Evolutionary conservation across 2,888 invertebrate genomes (phyloP).

Genomic region (Phalera bucephala): DNA sequence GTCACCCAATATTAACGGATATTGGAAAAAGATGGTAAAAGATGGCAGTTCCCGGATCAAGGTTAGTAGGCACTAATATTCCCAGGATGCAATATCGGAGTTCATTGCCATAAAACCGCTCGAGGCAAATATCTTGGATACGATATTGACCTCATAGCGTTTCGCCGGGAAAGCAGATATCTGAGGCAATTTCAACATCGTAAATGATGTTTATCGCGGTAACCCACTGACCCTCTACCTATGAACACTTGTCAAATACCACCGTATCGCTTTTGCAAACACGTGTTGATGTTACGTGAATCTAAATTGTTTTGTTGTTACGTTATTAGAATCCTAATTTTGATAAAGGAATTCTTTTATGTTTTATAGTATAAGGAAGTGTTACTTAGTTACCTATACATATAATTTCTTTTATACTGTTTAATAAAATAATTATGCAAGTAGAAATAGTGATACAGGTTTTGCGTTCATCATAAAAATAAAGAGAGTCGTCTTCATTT

Average conservation of each 20-base stretch:
- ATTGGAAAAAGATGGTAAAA: slow-evolving; percentile 71
- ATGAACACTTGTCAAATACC: slow-evolving; percentile 37
- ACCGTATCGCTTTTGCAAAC: slow-evolving; percentile 24
- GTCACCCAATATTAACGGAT: slow-evolving; percentile 63
- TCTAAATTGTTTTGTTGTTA: slow-evolving; percentile 21
- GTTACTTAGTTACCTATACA: no score
- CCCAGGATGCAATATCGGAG: slow-evolving; percentile 64
- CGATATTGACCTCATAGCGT: slow-evolving; percentile 65
- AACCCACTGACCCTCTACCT: slow-evolving; percentile 45
- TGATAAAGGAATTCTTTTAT: no score
- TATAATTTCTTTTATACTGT: no score
- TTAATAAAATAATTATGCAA: no score
- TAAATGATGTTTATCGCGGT: slow-evolving; percentile 63
- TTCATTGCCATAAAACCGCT: slow-evolving; percentile 71
- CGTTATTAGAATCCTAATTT: slow-evolving; percentile 12
- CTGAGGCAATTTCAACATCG: slow-evolving; percentile 56
- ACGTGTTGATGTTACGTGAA: slow-evolving; percentile 26
- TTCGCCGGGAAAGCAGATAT: slow-evolving; percentile 57
- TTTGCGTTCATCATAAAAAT: no score
- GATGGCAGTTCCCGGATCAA: slow-evolving; percentile 67
- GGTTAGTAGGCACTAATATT: slow-evolving; percentile 67
- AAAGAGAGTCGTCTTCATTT: no score
- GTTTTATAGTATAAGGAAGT: no score
- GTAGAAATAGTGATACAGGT: no score
- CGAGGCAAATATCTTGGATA: slow-evolving; percentile 58